phyloP scores from a whole-genome alignment of 2,797 vertebrate species.

The Ptychadena robeensis region DNA sequence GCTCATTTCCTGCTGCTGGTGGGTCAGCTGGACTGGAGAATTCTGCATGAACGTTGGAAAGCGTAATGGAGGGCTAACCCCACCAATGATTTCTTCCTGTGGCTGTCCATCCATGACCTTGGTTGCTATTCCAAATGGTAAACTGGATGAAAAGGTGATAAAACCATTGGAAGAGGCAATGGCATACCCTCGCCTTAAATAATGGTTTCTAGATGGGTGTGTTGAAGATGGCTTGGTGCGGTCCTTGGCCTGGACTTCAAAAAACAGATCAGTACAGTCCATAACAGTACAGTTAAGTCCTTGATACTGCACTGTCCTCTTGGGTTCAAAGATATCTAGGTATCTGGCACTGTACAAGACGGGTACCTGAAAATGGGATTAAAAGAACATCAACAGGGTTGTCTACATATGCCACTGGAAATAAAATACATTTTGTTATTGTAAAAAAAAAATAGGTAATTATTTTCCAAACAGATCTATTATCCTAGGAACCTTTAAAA shows the following conservation, averaged over 20 bases:
- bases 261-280: conserved; percentile 65
- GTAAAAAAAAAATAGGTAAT: too few species aligned
- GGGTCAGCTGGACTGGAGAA: conserved; percentile 30
- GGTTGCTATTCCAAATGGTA: conserved; percentile 41
- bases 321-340: conserved; percentile 60
- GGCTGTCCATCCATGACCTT: conserved; percentile 34
- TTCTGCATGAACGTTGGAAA: conserved; percentile 56
- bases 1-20: conserved; percentile 41
- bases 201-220: conserved; percentile 56
- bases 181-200: conserved; percentile 45
- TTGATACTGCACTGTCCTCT: conserved; percentile 33
- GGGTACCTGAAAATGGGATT: conserved; percentile 47
- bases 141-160: conserved; percentile 35
- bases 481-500: too few species aligned
- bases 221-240: neutral
- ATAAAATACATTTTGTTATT: too few species aligned
- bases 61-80: neutral
- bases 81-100: neutral
- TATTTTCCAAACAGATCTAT: too few species aligned
- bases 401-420: too few species aligned
- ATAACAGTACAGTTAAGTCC: conserved; percentile 48
- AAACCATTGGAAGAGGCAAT: conserved; percentile 42
- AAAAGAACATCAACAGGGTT: too few species aligned
- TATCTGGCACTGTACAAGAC: conserved; percentile 60
- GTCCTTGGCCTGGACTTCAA: conserved; percentile 59